Evolutionary conservation across 2,113 vertebrate species (phyloP), one percentile per base, ranked within the genome.

Genomic region (Boleophthalmus pectinirostris): DNA sequence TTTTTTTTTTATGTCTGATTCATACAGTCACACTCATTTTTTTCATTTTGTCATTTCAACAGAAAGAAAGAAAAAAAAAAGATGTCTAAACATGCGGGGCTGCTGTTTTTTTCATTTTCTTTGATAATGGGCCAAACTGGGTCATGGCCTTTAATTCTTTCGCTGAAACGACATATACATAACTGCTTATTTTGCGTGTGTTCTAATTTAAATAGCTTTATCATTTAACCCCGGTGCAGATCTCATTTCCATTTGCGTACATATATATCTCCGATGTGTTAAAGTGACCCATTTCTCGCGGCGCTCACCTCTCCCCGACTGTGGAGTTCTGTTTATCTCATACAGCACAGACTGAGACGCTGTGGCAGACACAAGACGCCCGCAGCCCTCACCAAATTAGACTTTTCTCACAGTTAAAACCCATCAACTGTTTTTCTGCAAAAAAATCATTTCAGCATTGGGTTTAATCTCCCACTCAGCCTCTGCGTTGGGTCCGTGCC

Each of bases 381-480:
- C 11, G 60, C 54, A 64, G 74, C 69, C 69, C 69, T 38, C 78
- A 79, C 77, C 73, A 70, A 85, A 81, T 75, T 66, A 43, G 46
- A 74, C 35, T 69, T 79, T 84, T 70, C 70, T 57, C 58, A 3
- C 57, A 33, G 38, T 82, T 82, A 72, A 85, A 81, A 76, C n/a
- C 75, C 82, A 70, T 73, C 66, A 53, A 76, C 66, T 76, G 70
- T 69, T 70, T n/a, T 70, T 56, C 67, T 61, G 24, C 68, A n/a
- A 72, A 72, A n/a, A 72, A 72, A 76, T 68, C 29, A 74, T 76
- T 75, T 51, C 68, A 23, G 71, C 75, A 85, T 79, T 78, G 51
- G 73, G 64, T 75, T 72, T 78, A 82, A 84, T 88, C 82, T 82
- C 66, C n/a, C 49, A 66, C 25, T 24, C 60, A 78, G 49, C 81